Conservation (phyloP, 2,113 vertebrate species). For the Catharus minimus region DNA sequence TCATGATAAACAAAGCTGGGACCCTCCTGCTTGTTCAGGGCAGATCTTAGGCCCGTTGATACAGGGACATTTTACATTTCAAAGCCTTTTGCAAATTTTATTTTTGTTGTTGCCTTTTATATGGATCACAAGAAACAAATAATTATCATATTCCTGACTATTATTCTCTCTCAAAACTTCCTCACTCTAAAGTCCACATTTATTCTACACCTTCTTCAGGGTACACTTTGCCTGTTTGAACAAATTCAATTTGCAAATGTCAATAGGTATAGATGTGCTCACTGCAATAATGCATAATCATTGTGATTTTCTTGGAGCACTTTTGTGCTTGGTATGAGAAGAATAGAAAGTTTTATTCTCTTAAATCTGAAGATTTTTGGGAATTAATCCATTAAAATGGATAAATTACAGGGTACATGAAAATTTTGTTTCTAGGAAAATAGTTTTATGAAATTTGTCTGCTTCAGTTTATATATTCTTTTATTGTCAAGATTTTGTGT, state of each 20-base stretch:
- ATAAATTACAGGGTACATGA: neutral
- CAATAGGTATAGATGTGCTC: conserved; percentile 1
- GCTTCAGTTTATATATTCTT: neutral
- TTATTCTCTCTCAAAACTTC: neutral
- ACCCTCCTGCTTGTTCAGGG: neutral
- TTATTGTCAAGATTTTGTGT: neutral
- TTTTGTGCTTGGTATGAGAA: neutral
- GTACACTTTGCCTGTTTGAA: neutral
- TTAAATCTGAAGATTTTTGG: neutral
- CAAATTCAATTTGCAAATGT: conserved; percentile 53
- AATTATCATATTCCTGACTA: neutral
- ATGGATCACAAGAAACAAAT: neutral
- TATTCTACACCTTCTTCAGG: conserved; percentile 6
- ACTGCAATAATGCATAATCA: neutral
- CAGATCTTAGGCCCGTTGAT: neutral
- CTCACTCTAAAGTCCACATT: neutral
- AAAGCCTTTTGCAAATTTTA: neutral
- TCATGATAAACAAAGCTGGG: neutral
- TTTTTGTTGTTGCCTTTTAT: neutral
- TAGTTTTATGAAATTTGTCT: neutral
- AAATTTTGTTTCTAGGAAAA: neutral
- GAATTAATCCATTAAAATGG: neutral
- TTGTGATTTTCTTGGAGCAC: neutral
- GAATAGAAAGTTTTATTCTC: neutral
- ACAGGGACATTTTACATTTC: neutral